Evolutionary conservation across 1,140 invertebrate genomes (phyloP).

Genomic region (Odontomachus brunneus): DNA sequence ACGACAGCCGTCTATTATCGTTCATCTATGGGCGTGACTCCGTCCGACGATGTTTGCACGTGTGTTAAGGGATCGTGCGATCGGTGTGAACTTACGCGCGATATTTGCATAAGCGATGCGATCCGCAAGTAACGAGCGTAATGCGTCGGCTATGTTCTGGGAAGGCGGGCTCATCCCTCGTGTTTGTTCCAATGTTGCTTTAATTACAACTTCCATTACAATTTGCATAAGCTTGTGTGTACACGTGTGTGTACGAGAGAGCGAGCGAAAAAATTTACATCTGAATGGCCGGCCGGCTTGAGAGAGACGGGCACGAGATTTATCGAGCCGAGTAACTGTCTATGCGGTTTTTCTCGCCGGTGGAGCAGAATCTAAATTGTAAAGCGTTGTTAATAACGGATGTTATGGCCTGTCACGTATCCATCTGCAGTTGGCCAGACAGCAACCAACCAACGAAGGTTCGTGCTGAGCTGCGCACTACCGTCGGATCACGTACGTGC

Average conservation of each 20-base stretch:
- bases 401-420: conserved; percentile 48
- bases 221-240: conserved; percentile 48
- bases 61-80: conserved; percentile 40
- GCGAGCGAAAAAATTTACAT: conserved; percentile 55
- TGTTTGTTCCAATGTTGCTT: conserved; percentile 50
- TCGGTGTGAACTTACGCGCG: conserved; percentile 47
- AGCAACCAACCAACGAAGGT: neutral
- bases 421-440: conserved; percentile 3
- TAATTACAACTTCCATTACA: conserved; percentile 57
- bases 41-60: conserved; percentile 38
- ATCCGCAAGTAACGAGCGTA: conserved; percentile 37
- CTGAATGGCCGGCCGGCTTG: conserved; percentile 31
- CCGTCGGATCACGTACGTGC: conserved; percentile 21
- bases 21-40: neutral
- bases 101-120: conserved; percentile 55
- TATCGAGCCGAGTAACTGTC: conserved; percentile 52
- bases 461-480: conserved; percentile 28
- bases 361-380: conserved; percentile 48
- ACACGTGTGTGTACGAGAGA: neutral
- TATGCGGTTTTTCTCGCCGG: conserved; percentile 35
- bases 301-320: conserved; percentile 32
- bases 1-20: neutral
- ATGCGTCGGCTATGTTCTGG: conserved; percentile 44
- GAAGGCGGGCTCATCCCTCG: conserved; percentile 53
- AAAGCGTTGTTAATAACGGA: conserved; percentile 49